Evolutionary conservation across 2,113 vertebrate species (phyloP).

Genomic region (Malurus elegans): DNA sequence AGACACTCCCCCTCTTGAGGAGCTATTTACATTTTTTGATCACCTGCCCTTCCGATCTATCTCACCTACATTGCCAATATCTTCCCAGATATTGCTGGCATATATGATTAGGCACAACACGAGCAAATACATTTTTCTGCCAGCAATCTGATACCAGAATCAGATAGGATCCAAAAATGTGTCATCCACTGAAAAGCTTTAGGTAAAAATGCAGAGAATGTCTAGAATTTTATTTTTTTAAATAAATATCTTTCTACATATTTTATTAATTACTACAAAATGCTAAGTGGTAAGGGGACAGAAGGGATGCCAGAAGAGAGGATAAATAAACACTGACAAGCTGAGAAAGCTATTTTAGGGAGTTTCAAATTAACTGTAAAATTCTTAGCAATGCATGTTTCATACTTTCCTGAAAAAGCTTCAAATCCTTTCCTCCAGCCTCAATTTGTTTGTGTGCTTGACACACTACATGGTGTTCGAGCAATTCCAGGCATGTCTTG

Average conservation of each 20-base stretch:
- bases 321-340: background rate
- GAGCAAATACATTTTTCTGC: slow-evolving; percentile 20
- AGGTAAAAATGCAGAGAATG: background rate
- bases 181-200: background rate
- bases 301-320: background rate
- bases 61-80: background rate
- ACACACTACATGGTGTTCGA: background rate
- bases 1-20: background rate
- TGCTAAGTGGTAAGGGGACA: background rate
- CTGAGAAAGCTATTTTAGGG: background rate
- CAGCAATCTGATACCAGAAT: background rate
- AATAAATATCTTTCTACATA: background rate
- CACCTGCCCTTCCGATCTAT: background rate
- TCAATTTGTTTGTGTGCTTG: background rate
- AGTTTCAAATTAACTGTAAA: background rate
- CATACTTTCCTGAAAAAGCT: background rate
- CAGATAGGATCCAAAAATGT: slow-evolving; percentile 1
- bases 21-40: background rate
- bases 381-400: background rate
- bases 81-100: background rate
- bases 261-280: background rate
- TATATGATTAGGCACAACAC: background rate
- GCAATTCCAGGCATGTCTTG: background rate
- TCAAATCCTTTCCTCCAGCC: background rate
- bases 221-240: background rate